Evolutionary conservation across 2,888 invertebrate species (phyloP).

Genomic region (Syrphus vitripennis): DNA sequence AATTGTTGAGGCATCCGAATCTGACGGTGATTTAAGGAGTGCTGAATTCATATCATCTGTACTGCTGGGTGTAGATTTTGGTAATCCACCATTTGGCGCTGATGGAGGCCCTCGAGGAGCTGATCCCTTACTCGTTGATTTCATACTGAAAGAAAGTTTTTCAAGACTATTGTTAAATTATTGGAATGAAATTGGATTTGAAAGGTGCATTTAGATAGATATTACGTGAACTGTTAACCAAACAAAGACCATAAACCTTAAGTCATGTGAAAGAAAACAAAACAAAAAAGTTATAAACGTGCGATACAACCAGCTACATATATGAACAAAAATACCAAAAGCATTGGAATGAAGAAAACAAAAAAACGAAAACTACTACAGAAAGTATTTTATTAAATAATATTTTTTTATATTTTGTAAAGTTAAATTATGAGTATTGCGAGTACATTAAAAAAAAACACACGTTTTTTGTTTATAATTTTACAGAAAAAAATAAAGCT

Average conservation of each 20-base stretch:
- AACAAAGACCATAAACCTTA: conserved; percentile 31
- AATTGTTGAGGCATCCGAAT: conserved; percentile 82
- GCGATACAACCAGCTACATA: neutral
- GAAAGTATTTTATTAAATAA: neutral
- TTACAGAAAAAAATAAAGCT: conserved; percentile 29
- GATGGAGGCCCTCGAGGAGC: conserved; percentile 77
- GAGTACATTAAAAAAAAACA: neutral
- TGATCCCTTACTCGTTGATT: conserved; percentile 75
- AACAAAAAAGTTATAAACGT: neutral
- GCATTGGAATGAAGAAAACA: conserved; percentile 12
- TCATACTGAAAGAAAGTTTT: conserved; percentile 76
- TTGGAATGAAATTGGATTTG: conserved; percentile 24
- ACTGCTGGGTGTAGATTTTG: conserved; percentile 83
- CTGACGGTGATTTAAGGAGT: conserved; percentile 83
- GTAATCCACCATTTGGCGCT: conserved; percentile 75
- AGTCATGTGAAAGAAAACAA: conserved; percentile 12
- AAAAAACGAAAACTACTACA: conserved; percentile 21
- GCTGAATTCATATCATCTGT: conserved; percentile 89
- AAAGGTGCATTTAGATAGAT: conserved; percentile 9
- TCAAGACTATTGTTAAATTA: conserved; percentile 66
- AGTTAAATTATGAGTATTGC: conserved; percentile 3
- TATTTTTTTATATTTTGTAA: conserved; percentile 42
- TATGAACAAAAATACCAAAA: conserved; percentile 13
- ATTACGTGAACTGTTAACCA: conserved; percentile 7
- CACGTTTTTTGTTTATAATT: neutral